phyloP scores from a whole-genome alignment of 2,888 invertebrate species.

The Chymomyza procnemis region DNA sequence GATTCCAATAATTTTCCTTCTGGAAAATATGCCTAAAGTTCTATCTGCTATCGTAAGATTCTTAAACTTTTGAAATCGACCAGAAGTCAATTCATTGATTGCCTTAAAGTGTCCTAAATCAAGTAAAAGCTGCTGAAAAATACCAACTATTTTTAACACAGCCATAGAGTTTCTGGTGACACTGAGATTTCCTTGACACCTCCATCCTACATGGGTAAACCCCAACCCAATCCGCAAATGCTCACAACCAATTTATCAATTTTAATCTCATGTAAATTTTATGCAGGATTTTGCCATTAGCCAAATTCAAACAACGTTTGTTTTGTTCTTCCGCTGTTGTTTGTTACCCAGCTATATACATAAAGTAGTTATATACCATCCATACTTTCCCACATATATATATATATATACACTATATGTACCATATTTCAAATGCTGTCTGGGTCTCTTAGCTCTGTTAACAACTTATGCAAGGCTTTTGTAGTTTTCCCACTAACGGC shows the following conservation, averaged over 20 bases:
- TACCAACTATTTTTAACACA: no score
- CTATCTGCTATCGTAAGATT: no score
- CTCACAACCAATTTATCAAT: constrained; percentile 56
- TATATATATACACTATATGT: constrained; percentile 21
- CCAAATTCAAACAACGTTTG: constrained; percentile 40
- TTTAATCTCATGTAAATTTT: constrained; percentile 66
- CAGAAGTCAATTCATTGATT: no score
- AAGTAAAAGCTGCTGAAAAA: no score
- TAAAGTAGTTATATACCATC: neutral
- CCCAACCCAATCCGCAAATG: neutral
- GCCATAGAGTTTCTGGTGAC: no score
- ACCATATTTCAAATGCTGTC: constrained; percentile 36
- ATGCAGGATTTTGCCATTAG: constrained; percentile 52
- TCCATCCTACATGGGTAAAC: neutral
- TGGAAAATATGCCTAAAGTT: no score
- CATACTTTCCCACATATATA: neutral
- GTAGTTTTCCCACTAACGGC: constrained; percentile 25
- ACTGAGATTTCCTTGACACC: no score
- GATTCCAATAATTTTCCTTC: no score
- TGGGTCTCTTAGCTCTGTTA: constrained; percentile 55
- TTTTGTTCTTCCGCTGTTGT: constrained; percentile 13
- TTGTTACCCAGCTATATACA: constrained; percentile 8
- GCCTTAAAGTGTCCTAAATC: no score
- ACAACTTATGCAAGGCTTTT: constrained; percentile 47
- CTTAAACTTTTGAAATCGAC: no score